A percentile compares a stretch with the other conserved stretches of the same genome.
Conservation (phyloP, 2,113 vertebrate genomes). For the Psittacus erithacus region DNA sequence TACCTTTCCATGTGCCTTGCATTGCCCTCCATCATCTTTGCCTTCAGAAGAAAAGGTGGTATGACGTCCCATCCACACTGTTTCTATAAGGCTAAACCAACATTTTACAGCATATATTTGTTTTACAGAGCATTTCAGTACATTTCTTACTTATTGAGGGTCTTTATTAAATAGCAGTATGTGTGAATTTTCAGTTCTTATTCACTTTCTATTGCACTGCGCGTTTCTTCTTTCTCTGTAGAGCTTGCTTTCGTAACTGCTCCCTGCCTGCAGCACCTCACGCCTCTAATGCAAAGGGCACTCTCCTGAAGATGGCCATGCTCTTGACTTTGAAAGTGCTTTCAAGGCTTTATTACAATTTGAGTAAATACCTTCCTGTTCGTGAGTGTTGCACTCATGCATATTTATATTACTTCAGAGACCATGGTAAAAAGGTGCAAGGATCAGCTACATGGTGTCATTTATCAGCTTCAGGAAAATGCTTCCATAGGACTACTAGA, state of each 20-base stretch:
- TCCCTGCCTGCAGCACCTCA: not conserved
- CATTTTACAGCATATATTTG: not conserved
- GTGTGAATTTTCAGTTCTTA: not conserved
- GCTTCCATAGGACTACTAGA: not conserved
- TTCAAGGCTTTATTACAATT: not conserved
- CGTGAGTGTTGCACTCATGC: not conserved
- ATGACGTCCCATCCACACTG: not conserved
- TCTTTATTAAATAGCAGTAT: not conserved
- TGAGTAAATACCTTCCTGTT: not conserved
- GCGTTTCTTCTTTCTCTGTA: not conserved
- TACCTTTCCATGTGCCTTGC: not conserved
- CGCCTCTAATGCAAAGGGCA: not conserved
- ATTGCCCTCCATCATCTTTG: conserved; percentile 4
- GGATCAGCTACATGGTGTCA: not conserved
- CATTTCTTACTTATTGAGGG: not conserved
- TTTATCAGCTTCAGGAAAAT: not conserved
- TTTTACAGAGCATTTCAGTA: not conserved
- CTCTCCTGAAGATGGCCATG: not conserved
- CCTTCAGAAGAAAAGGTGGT: not conserved
- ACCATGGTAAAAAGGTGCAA: not conserved
- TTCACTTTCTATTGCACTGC: not conserved
- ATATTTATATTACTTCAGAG: not conserved
- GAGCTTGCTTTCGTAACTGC: not conserved
- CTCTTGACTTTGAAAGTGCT: not conserved
- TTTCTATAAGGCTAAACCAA: not conserved